Base-by-base conservation (phyloP, 2,113 vertebrate species). In the Cyphomyrus discorhynchus region DNA sequence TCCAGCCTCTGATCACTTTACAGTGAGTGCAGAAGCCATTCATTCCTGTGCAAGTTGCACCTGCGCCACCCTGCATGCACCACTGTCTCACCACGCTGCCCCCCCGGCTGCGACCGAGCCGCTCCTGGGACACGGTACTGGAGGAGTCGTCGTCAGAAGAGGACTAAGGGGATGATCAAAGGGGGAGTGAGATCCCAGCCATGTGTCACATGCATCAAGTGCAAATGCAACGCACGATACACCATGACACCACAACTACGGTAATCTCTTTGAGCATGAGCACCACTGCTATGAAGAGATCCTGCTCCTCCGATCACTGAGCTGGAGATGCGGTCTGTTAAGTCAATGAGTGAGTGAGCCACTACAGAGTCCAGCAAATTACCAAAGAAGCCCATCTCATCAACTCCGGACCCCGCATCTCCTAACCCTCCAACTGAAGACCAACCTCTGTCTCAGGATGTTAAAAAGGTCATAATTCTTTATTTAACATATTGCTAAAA, bases 71-170 rank as follows among this genome's bases (percentile, higher is more conserved):
- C 45, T 87, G 84, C 92, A 94, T 91, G 90, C 92, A 15, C 94
- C 8, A 84, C 82, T 47, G 82, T 47, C 97, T 98, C 97, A 98
- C 97, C 97, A 95, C 94, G 90, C 97, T 98, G 92, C 96, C 96
- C 92, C 96, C 96, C 92, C 94, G 94, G 91, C 95, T 95, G 91
- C 90, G 93, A 91, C 93, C 92, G 94, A 91, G 91, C 66, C 90
- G 94, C 45, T 96, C 95, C 92, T 97, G 97, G 92, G 96, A 97
- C 42, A 95, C 93, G 86, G 95, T 94, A 93, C 96, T 97, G 90
- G 93, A 91, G 21, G 94, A 94, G 92, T 97, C 97, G 91, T 97
- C 96, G 42, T 97, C 96, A 91, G 96, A 94, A 89, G 93, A 95
- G 90, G 94, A 96, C 97, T 97, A 95, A 10, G 91, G 93, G 92